phyloP scores from a whole-genome alignment of 2,113 vertebrate genomes.

The Grus americana region DNA sequence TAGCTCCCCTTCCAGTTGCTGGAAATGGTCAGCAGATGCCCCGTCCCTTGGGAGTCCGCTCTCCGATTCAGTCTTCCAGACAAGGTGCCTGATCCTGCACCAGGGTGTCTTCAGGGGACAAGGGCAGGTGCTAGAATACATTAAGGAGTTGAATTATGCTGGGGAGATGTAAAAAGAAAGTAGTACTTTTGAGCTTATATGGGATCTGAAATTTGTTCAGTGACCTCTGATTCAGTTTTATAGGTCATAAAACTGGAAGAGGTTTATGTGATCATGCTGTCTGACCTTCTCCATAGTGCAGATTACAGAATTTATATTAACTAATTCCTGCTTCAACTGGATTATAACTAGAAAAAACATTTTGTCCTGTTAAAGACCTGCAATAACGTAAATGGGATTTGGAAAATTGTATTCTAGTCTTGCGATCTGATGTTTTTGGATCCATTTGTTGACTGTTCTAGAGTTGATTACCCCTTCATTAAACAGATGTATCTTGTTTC shows the following conservation, averaged over 20 bases:
- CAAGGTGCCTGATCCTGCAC: neutral
- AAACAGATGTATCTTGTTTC: neutral
- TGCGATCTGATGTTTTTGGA: neutral
- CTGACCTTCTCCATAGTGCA: neutral
- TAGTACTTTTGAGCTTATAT: neutral
- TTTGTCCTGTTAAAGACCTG: neutral
- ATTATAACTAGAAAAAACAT: neutral
- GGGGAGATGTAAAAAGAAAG: neutral
- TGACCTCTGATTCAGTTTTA: neutral
- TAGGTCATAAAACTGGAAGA: neutral
- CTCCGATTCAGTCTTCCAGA: neutral
- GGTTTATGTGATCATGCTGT: neutral
- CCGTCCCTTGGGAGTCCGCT: neutral
- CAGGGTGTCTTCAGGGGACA: neutral
- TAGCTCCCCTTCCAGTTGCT: fast-evolving
- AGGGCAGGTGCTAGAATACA: neutral
- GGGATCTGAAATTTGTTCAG: neutral
- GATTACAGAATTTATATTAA: neutral
- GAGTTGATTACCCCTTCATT: neutral
- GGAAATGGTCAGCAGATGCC: neutral
- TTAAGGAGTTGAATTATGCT: neutral
- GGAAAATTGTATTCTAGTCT: neutral
- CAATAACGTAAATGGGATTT: neutral
- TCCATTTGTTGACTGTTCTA: neutral
- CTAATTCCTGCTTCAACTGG: neutral